phyloP scores from a whole-genome alignment of 2,113 vertebrate genomes.

The Phyllostomus hastatus region DNA sequence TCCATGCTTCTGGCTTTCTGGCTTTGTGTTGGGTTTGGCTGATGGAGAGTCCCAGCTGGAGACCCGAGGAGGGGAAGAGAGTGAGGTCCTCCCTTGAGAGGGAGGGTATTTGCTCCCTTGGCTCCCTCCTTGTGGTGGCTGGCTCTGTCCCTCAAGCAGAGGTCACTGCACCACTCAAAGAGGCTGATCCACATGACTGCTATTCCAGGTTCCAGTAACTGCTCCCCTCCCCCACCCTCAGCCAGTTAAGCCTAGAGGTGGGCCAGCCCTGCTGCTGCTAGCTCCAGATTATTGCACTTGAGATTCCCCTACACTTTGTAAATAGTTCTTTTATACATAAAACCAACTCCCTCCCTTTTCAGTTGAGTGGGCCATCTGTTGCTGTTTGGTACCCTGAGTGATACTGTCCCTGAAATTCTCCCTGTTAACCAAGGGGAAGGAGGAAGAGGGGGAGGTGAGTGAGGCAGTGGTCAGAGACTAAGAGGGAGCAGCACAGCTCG shows the following conservation, averaged over 20 bases:
- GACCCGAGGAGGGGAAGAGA: not conserved
- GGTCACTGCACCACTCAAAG: not conserved
- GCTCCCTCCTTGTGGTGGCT: not conserved
- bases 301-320: not conserved
- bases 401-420: not conserved
- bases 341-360: not conserved
- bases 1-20: not conserved
- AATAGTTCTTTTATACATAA: not conserved
- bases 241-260: not conserved
- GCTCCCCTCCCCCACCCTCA: not conserved
- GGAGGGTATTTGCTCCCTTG: not conserved
- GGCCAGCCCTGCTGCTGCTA: not conserved
- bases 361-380: not conserved
- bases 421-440: not conserved
- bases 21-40: not conserved
- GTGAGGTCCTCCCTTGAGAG: not conserved
- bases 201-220: not conserved
- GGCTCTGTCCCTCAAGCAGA: not conserved
- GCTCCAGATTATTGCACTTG: not conserved
- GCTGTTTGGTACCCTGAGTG: not conserved
- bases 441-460: not conserved
- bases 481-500: not conserved
- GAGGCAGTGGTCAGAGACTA: not conserved
- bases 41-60: not conserved
- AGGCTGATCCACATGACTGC: not conserved